Percentiles rank a stretch among this genome's conserved stretches.
Evolutionary conservation across 2,113 vertebrate species (phyloP).

Genomic region (Passer domesticus): DNA sequence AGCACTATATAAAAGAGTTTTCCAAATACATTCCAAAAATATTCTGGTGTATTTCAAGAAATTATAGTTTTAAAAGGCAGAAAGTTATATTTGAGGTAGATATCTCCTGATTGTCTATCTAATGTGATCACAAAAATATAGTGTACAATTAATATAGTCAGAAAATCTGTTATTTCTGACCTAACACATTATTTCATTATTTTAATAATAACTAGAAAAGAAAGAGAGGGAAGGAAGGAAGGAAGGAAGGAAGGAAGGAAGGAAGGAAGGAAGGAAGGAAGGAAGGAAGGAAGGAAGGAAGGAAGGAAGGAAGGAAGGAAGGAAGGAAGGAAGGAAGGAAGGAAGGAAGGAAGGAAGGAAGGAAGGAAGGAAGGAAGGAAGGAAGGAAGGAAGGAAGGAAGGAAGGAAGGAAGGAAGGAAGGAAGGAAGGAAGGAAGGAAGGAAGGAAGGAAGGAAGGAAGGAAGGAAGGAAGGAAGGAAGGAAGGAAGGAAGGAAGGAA

Average conservation of each 20-base stretch:
- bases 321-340: neutral
- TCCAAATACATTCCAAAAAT: neutral
- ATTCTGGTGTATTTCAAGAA: neutral
- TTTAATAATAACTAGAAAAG: no score
- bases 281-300: neutral
- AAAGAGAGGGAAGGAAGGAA: neutral
- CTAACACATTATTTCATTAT: neutral
- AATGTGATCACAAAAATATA: neutral
- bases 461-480: neutral
- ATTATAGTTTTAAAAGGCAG: neutral
- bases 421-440: no score
- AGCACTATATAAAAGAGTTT: neutral
- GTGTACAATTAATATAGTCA: neutral
- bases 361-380: no score
- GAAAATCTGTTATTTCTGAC: neutral
- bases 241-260: no score
- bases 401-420: neutral
- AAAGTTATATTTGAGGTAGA: neutral
- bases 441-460: neutral
- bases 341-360: neutral
- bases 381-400: neutral
- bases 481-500: neutral
- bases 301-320: rapidly evolving
- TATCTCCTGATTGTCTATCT: neutral
- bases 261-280: neutral